phyloP scores from a whole-genome alignment of 2,113 vertebrate species.

The Dipodomys ordii region DNA sequence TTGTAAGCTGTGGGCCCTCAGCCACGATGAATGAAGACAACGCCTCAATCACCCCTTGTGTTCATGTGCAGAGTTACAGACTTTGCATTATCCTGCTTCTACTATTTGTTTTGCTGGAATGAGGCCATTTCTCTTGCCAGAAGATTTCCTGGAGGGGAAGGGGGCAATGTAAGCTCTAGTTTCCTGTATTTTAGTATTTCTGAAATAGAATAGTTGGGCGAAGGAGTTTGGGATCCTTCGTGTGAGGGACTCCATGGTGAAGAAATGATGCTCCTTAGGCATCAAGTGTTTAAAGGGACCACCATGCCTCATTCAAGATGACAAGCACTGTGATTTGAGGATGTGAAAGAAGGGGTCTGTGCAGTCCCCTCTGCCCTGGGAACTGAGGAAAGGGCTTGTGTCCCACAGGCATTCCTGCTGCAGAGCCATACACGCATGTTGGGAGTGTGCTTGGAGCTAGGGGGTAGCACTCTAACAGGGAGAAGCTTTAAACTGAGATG shows the following conservation, averaged over 20 bases:
- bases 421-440: neutral
- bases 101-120: rapidly evolving
- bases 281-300: too few relatives aligned
- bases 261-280: neutral
- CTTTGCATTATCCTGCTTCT: neutral
- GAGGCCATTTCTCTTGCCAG: neutral
- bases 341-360: neutral
- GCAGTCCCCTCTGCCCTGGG: too few relatives aligned
- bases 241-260: neutral
- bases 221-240: neutral
- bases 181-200: neutral
- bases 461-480: too few relatives aligned
- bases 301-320: neutral
- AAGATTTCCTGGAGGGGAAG: neutral
- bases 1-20: neutral
- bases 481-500: neutral
- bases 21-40: neutral
- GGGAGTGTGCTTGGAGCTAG: too few relatives aligned
- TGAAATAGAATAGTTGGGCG: neutral
- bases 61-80: rapidly evolving
- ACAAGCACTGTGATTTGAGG: too few relatives aligned
- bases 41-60: neutral
- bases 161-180: neutral
- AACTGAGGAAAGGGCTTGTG: neutral
- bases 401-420: neutral